Percentiles rank a stretch among this genome's conserved stretches.
These are phyloP conservation scores for Maccullochella peelii DNA, from an alignment of 2,113 vertebrate species.

Conservation along the genomic window DNA sequence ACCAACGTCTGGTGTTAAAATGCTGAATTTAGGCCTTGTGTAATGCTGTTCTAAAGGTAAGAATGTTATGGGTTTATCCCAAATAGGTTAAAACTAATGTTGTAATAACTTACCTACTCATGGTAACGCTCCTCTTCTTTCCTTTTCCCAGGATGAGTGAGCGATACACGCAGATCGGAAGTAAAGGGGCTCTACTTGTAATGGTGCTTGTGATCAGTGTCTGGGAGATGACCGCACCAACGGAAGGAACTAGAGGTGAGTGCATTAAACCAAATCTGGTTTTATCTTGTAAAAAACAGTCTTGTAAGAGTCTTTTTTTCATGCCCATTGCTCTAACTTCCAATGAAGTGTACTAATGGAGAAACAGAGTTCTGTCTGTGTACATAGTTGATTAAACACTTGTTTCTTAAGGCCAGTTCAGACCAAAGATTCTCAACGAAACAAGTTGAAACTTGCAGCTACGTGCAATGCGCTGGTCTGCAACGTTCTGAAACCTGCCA, in stretches of 20 bases:
- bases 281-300: too few species aligned
- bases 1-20: background rate
- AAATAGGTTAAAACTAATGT: background rate
- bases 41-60: background rate
- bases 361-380: background rate
- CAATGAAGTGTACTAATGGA: background rate
- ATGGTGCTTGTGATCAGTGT: slow-evolving; percentile 92
- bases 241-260: slow-evolving; percentile 93
- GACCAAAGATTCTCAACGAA: too few species aligned
- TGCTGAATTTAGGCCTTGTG: background rate
- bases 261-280: background rate
- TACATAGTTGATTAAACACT: background rate
- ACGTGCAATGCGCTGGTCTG: too few species aligned
- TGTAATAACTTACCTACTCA: background rate
- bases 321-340: background rate
- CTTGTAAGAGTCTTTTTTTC: background rate
- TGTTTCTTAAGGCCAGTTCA: too few species aligned
- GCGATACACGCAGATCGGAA: slow-evolving; percentile 90
- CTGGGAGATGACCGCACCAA: slow-evolving; percentile 88
- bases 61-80: background rate
- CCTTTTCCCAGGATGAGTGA: slow-evolving; percentile 91
- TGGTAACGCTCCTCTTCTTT: background rate
- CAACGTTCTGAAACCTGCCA: too few species aligned
- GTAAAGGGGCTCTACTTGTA: slow-evolving; percentile 92
- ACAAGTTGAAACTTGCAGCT: too few species aligned